Conservation (phyloP, 2,797 vertebrate genomes). For the Falco berigora region DNA sequence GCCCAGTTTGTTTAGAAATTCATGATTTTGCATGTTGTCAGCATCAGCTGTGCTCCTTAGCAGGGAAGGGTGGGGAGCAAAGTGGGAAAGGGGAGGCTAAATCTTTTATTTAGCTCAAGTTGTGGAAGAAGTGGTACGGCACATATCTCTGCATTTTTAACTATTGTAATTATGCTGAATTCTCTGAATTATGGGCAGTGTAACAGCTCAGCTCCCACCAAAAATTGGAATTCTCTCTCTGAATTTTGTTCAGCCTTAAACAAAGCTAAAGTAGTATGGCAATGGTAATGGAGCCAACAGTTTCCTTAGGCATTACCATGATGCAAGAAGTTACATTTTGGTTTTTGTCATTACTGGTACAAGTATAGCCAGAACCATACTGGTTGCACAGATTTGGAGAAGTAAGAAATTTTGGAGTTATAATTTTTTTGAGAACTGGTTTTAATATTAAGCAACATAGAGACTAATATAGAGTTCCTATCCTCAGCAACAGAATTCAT, state of each 20-base stretch:
- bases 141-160: background rate
- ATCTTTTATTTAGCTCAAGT: background rate
- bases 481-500: background rate
- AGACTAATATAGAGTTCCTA: background rate
- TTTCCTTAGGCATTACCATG: background rate
- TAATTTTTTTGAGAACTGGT: background rate
- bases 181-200: background rate
- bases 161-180: background rate
- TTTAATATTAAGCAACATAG: background rate
- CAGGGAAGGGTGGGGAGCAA: accelerated
- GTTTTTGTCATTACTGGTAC: background rate
- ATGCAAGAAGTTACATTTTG: background rate
- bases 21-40: background rate
- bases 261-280: background rate
- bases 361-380: background rate
- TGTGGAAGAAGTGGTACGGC: background rate
- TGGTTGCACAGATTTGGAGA: background rate
- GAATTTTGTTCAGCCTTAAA: background rate
- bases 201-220: background rate
- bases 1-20: background rate
- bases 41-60: background rate
- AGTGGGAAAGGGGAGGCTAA: background rate
- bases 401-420: background rate
- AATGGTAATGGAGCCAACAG: background rate
- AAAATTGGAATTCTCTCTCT: background rate